phyloP scores from a whole-genome alignment of 2,797 vertebrate genomes.

The Leptatherina wallacei region DNA sequence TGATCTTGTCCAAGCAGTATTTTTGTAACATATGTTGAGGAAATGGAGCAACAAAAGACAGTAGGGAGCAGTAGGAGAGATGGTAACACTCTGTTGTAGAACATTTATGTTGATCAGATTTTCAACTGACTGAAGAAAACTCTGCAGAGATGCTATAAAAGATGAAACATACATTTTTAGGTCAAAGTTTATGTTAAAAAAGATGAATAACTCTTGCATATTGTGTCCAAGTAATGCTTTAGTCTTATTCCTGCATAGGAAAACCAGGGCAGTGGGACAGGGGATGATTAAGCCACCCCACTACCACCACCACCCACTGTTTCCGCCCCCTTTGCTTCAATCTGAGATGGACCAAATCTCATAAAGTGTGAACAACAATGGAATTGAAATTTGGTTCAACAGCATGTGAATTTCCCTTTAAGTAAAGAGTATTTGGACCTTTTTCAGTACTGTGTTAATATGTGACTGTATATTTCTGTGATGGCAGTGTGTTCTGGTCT shows the following conservation, averaged over 20 bases:
- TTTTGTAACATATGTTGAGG: constrained; percentile 36
- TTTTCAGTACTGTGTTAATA: not conserved
- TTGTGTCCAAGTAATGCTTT: constrained; percentile 36
- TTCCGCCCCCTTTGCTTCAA: constrained; percentile 9
- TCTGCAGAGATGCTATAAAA: not conserved
- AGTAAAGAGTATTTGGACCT: not conserved
- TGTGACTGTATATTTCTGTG: too few species aligned
- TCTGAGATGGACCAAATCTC: constrained; percentile 40
- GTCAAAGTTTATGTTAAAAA: not conserved
- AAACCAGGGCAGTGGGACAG: constrained; percentile 71
- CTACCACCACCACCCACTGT: not conserved
- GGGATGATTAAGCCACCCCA: constrained; percentile 45
- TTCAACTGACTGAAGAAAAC: constrained; percentile 15
- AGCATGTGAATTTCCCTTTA: not conserved
- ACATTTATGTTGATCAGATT: constrained; percentile 1
- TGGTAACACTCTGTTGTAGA: not conserved
- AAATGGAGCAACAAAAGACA: constrained; percentile 12
- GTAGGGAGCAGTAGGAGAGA: constrained; percentile 7
- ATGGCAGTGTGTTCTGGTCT: not conserved
- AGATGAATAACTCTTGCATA: constrained; percentile 43
- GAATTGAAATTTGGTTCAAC: not conserved
- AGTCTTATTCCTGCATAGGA: constrained; percentile 30
- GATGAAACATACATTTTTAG: not conserved
- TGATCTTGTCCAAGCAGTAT: constrained; percentile 23
- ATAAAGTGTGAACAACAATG: constrained; percentile 21